Base-by-base conservation (phyloP, 2,113 vertebrate species). In the Syngnathus typhle region DNA sequence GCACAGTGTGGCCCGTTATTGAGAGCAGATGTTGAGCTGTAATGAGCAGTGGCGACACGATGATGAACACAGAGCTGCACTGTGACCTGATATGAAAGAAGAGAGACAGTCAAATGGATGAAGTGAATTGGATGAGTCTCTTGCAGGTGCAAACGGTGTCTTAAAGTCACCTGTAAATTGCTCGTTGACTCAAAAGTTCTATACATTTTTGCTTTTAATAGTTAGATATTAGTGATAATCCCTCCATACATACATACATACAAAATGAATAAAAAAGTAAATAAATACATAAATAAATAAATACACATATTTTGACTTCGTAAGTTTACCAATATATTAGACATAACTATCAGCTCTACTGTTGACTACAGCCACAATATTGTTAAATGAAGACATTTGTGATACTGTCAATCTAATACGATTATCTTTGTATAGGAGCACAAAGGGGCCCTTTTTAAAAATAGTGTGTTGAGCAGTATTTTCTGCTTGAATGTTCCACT, bases 1-100 rank as follows among this genome's bases (percentile, higher is more conserved):
- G 74, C 80, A 79, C 80, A 79, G 82, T 64, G 80, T 77, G 81
- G 77, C 75, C 58, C 67, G 65, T 90, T 88, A 89, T 89, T 86
- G 84, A 79, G 80, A 86, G 83, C 89, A 92, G 90, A 90, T 91
- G 90, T 91, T 79, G 73, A 19, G 69, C 74, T 70, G 82, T 88
- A 89, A 91, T 91, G 86, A 89, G 79, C 65, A 78, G 63, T 47
- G 71, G 61, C 77, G 54, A 16, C 56, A 47, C 59, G 43, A 70
- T 27, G 84, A 85, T 77, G 82, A 85, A 88, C 85, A 90, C 76
- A 76, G 75, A 62, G 71, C 65, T 79, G 68, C 55, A 76, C 84
- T 84, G 78, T 84, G 75, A 72, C 68, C 51, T 66, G 65, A 80
- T 56, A 23, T 44, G 69, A 69, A 64, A 39, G 58, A 67, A 54